These are phyloP conservation scores for Coregonus sp. DNA, from an alignment of 2,797 vertebrate species.

Conservation along the genomic window DNA sequence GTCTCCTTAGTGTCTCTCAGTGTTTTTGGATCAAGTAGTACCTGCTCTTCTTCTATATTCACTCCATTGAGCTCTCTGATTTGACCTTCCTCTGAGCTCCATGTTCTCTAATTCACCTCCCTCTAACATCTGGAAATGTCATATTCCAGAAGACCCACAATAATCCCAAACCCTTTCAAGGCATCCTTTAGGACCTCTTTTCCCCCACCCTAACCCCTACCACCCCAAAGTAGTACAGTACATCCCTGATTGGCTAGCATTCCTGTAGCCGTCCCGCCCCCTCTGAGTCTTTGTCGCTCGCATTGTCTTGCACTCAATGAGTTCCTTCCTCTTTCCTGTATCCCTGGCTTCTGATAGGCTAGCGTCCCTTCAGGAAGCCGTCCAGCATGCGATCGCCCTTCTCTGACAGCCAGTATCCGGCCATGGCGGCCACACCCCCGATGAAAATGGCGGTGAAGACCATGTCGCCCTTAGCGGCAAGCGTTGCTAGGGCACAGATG, in stretches of 20 bases:
- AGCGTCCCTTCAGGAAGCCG: constrained; percentile 93
- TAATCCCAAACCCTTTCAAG: constrained; percentile 56
- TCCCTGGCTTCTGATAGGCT: constrained; percentile 44
- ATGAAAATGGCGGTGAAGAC: constrained; percentile 99
- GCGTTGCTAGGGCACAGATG: constrained; percentile 92
- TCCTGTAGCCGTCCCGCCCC: constrained; percentile 35
- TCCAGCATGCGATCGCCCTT: constrained; percentile 93
- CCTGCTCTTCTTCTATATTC: constrained; percentile 26
- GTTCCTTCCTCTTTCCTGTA: constrained; percentile 9
- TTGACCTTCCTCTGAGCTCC: constrained; percentile 28
- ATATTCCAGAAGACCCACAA: constrained; percentile 28
- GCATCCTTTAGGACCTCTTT: constrained; percentile 3
- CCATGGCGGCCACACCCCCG: constrained; percentile 93
- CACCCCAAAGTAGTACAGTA: constrained; percentile 28
- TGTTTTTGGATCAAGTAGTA: not conserved
- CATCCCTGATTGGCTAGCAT: constrained; percentile 63
- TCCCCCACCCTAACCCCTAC: constrained; percentile 20
- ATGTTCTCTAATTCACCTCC: constrained; percentile 30
- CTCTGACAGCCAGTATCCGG: constrained; percentile 96
- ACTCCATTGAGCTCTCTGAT: not conserved
- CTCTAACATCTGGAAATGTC: not conserved
- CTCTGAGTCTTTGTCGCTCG: constrained; percentile 29
- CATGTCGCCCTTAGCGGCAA: constrained; percentile 97
- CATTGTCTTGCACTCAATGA: constrained; percentile 18
- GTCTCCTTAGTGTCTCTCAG: constrained; percentile 42